Base-by-base conservation (phyloP, 2,888 invertebrate genomes). In the Himalopsyche tibetana region DNA sequence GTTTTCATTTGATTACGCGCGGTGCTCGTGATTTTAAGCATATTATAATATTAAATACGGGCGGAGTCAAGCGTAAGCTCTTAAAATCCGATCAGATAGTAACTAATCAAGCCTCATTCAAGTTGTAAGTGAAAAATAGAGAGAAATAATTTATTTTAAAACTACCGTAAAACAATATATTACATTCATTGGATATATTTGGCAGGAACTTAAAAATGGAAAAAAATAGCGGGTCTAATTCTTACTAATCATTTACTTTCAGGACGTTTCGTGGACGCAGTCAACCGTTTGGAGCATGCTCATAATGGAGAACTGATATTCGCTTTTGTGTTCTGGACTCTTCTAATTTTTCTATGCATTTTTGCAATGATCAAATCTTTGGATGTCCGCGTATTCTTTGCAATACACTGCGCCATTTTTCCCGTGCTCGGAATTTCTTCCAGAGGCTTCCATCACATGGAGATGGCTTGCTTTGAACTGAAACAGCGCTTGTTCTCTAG, bases 301-400 rank as follows among this genome's bases (percentile, higher is more conserved):
- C 51, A 51, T 42, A 81, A 79, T 11, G 42, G 56, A 4, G 87
- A 86, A 74, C 83, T 88, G 45, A 74, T 84, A 2, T 38, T 84
- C 11, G 89, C 87, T 12, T 85, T 89, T 15, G 55, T 87, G 11
- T 88, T 87, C 87, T 89, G 89, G 89, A 89, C 89, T 1, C 55
- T 82, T 12, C 83, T 89, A 17, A 88, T 88, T 15, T 19, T 87
- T 17, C 51, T 17, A 5, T 87, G 55, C 79, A 11, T 74, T 69
- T 87, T 51, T 80, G 15, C 12, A 11, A 55, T 19, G 28, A 12
- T 83, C 15, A 63, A 82, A 40, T 82, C 81, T 51, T 15, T 79
- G 17, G 36, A 82, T 9, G 42, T 51, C 9, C 15, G 82, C 15
- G 5, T 36, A 5, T 15, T 74, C 15, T 74, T 74, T 38, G 36